These are phyloP conservation scores for Drosophila micromelanica DNA, from an alignment of 1,140 invertebrate genomes.

Conservation along the genomic window DNA sequence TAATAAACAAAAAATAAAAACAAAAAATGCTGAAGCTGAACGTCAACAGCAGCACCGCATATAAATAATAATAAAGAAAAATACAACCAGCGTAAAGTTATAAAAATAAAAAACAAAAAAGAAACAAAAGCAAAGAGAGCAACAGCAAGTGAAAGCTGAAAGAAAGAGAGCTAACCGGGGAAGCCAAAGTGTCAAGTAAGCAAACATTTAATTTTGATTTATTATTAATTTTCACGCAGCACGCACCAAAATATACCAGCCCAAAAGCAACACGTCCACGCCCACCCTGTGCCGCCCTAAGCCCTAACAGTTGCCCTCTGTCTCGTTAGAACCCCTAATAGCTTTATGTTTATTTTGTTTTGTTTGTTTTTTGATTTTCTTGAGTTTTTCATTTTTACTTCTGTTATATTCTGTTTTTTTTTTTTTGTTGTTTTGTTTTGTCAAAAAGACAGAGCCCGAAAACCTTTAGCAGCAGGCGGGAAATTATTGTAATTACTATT, in stretches of 20 bases:
- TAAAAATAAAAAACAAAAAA: constrained; percentile 51
- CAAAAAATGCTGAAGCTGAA: constrained; percentile 4
- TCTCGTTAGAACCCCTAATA: constrained; percentile 42
- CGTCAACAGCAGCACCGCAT: constrained; percentile 12
- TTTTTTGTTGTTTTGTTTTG: neutral
- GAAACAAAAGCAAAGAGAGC: neutral
- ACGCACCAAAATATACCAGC: constrained; percentile 33
- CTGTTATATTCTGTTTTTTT: neutral
- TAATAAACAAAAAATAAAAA: constrained; percentile 6
- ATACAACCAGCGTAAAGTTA: constrained; percentile 66
- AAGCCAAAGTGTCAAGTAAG: constrained; percentile 77
- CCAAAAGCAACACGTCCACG: neutral
- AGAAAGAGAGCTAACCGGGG: constrained; percentile 4
- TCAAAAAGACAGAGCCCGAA: constrained; percentile 4
- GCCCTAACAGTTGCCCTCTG: constrained; percentile 3
- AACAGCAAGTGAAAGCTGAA: neutral
- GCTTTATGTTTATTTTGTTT: constrained; percentile 50
- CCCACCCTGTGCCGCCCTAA: neutral
- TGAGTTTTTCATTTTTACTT: constrained; percentile 5
- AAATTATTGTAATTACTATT: constrained; percentile 81
- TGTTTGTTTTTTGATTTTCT: constrained; percentile 18
- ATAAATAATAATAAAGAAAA: constrained; percentile 67
- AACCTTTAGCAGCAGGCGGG: constrained; percentile 17
- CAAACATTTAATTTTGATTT: constrained; percentile 82
- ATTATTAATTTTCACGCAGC: constrained; percentile 76